These are phyloP conservation scores for Botrylloides violaceus DNA, from an alignment of 23 tunicate species.

Conservation along the genomic window DNA sequence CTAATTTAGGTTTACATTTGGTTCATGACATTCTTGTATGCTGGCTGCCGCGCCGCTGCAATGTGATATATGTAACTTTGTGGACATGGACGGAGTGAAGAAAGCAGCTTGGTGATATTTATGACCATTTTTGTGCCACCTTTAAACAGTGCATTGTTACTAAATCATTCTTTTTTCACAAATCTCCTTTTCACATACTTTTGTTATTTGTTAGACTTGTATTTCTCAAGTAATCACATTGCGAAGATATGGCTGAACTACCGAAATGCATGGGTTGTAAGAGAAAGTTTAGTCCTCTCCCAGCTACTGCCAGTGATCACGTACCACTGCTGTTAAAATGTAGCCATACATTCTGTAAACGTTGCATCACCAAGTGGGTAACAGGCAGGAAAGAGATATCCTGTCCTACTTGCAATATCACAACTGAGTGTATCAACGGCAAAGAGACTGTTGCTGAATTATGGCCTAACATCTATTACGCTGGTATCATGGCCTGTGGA, in stretches of 20 bases:
- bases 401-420: neutral
- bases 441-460: neutral
- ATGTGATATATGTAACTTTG: too few species aligned
- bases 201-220: too few species aligned
- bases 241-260: conserved; percentile 2
- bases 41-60: too few species aligned
- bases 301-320: neutral
- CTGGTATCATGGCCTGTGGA: conserved; percentile 9
- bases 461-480: conserved; percentile 19
- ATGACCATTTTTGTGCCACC: too few species aligned
- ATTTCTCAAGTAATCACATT: too few species aligned
- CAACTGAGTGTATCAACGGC: neutral
- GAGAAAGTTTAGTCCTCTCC: neutral
- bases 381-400: neutral
- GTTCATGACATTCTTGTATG: too few species aligned
- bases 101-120: too few species aligned
- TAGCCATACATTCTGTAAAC: conserved; percentile 21
- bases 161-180: too few species aligned
- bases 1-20: too few species aligned
- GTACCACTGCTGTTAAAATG: conserved; percentile 7
- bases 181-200: too few species aligned
- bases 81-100: too few species aligned
- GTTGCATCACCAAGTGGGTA: conserved; percentile 11
- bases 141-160: too few species aligned
- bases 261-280: conserved; percentile 13